A percentile compares a stretch with the other conserved stretches of the same genome.
phyloP scores from a whole-genome alignment of 1,140 invertebrate genomes.

The Wasmannia auropunctata region DNA sequence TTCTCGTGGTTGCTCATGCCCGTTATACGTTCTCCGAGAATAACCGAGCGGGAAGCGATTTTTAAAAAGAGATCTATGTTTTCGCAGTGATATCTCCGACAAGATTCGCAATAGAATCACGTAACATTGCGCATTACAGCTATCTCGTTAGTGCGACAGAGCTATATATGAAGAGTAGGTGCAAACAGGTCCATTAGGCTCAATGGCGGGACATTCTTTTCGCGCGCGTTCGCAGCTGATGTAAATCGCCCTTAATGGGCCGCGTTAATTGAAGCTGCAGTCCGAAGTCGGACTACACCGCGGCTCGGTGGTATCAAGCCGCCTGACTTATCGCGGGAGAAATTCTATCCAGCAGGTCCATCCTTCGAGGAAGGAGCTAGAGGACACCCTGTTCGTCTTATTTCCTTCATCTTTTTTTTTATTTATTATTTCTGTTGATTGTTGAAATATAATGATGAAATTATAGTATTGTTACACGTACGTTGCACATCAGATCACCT shows the following conservation, averaged over 20 bases:
- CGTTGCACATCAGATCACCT: not conserved
- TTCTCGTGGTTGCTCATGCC: not conserved
- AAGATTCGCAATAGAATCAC: not conserved
- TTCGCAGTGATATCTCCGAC: not conserved
- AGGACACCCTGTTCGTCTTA: not conserved
- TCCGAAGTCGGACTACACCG: no score
- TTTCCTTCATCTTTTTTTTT: not conserved
- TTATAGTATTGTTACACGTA: not conserved
- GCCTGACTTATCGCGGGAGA: constrained; percentile 67
- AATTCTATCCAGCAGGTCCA: constrained; percentile 62
- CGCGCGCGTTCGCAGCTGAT: constrained; percentile 65
- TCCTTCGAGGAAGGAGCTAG: constrained; percentile 44
- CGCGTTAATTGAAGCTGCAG: constrained; percentile 72
- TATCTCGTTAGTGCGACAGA: constrained; percentile 65
- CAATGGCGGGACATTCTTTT: constrained; percentile 73
- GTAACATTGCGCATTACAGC: not conserved
- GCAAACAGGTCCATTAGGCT: constrained; percentile 74
- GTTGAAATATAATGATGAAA: not conserved
- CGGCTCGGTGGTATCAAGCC: constrained; percentile 41
- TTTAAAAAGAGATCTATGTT: not conserved
- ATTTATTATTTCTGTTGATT: not conserved
- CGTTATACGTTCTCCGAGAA: not conserved
- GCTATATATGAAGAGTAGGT: constrained; percentile 67
- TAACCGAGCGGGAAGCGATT: not conserved
- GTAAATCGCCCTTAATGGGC: constrained; percentile 74